Evolutionary conservation across 2,797 vertebrate species (phyloP).

Genomic region (Esox masquinongy): DNA sequence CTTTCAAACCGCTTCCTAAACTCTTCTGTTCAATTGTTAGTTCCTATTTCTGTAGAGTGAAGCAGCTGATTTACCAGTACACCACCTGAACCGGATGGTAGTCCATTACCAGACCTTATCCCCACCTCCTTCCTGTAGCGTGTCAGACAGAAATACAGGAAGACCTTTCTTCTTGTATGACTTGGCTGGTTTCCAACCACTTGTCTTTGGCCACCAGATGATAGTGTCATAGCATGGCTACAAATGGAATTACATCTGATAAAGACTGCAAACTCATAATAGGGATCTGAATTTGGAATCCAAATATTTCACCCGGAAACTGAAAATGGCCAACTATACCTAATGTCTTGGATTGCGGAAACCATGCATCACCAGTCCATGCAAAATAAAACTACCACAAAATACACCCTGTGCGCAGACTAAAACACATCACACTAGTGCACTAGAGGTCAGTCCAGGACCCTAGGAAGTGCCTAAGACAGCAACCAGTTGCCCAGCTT

Average conservation of each 20-base stretch:
- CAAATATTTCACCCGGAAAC: constrained; percentile 29
- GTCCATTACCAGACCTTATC: not conserved
- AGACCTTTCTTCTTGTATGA: no score
- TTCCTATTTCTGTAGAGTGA: not conserved
- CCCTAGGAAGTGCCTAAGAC: constrained; percentile 20
- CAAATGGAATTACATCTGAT: constrained; percentile 50
- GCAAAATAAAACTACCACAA: constrained; percentile 65
- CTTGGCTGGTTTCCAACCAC: constrained; percentile 9
- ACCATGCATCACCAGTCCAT: constrained; percentile 48
- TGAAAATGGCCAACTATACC: constrained; percentile 34
- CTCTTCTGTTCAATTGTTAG: not conserved
- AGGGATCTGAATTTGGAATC: constrained; percentile 51
- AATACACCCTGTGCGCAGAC: constrained; percentile 54
- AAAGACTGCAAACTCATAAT: constrained; percentile 51
- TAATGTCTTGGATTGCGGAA: constrained; percentile 12
- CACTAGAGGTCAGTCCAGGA: not conserved
- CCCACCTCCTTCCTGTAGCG: not conserved
- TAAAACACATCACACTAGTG: constrained; percentile 53
- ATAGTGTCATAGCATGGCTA: constrained; percentile 56
- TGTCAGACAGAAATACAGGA: constrained; percentile 4
- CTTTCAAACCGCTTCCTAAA: not conserved
- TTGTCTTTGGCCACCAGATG: constrained; percentile 28
- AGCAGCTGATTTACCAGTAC: not conserved
- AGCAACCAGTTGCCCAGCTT: constrained; percentile 59
- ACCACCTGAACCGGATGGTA: constrained; percentile 6